phyloP scores from a whole-genome alignment of 2,888 invertebrate genomes.

The Stenodema calcarata region DNA sequence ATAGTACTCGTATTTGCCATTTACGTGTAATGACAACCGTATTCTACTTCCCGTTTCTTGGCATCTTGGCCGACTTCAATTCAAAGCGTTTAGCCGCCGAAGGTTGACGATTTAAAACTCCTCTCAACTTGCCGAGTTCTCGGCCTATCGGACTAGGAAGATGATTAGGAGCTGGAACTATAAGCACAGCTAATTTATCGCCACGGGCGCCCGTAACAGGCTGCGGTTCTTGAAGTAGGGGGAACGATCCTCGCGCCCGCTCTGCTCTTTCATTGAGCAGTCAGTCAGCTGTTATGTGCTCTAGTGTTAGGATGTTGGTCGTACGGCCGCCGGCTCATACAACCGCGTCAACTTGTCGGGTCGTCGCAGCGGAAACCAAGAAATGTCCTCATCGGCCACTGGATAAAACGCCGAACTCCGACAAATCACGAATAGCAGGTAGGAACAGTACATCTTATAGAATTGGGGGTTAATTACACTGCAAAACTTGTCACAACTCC shows the following conservation, averaged over 20 bases:
- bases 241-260: background rate
- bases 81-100: background rate
- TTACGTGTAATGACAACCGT: no score
- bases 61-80: no score
- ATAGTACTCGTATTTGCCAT: no score
- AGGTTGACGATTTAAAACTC: background rate
- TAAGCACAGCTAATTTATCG: background rate
- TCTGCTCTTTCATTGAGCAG: background rate
- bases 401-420: background rate
- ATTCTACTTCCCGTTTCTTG: no score
- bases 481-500: no score
- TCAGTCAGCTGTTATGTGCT: slow-evolving; percentile 41
- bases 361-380: slow-evolving; percentile 39
- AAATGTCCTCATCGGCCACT: slow-evolving; percentile 10
- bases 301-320: slow-evolving; percentile 43
- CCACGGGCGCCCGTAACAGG: background rate
- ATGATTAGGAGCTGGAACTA: background rate
- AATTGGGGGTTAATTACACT: no score
- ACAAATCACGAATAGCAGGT: slow-evolving; percentile 41
- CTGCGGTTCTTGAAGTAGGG: background rate
- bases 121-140: background rate
- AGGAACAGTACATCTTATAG: no score
- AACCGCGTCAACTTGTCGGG: slow-evolving; percentile 35
- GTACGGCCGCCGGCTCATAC: slow-evolving; percentile 32
- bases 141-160: background rate